A percentile compares a stretch with the other conserved stretches of the same genome.
These are phyloP conservation scores for Drosophila varians DNA, from an alignment of 1,140 invertebrate species.

Conservation along the genomic window DNA sequence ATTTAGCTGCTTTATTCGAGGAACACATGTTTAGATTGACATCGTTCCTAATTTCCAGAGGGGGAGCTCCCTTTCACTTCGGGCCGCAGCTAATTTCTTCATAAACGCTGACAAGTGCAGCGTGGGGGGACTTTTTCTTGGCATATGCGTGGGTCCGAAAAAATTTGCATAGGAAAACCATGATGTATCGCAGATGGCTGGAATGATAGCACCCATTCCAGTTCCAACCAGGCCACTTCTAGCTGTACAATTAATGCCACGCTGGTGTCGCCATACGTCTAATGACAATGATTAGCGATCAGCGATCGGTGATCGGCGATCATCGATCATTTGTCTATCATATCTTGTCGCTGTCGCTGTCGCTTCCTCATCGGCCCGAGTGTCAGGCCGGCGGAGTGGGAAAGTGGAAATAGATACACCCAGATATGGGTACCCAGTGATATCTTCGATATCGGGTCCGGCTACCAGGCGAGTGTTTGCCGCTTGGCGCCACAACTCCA, in stretches of 20 bases:
- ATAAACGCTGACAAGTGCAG: conserved; percentile 60
- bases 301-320: conserved; percentile 58
- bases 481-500: conserved; percentile 71
- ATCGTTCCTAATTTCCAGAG: conserved; percentile 43
- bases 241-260: conserved; percentile 57
- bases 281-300: conserved; percentile 54
- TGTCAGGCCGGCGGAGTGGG: conserved; percentile 15
- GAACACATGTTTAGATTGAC: conserved; percentile 80
- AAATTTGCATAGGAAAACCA: conserved; percentile 79
- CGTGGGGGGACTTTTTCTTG: conserved; percentile 27
- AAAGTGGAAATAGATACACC: conserved; percentile 18
- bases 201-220: conserved; percentile 48
- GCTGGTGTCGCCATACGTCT: conserved; percentile 48
- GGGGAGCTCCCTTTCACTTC: conserved; percentile 20
- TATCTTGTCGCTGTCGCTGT: conserved; percentile 36
- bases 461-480: conserved; percentile 55
- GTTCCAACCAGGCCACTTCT: conserved; percentile 27
- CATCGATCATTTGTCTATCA: conserved; percentile 59
- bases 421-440: conserved; percentile 4
- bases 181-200: conserved; percentile 72
- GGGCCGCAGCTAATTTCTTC: conserved; percentile 72
- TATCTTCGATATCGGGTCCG: conserved; percentile 39
- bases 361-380: conserved; percentile 23
- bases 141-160: conserved; percentile 53
- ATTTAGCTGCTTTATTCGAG: conserved; percentile 59